These are phyloP conservation scores for Brienomyrus longianalis DNA, from an alignment of 2,113 vertebrate genomes.

Conservation along the genomic window DNA sequence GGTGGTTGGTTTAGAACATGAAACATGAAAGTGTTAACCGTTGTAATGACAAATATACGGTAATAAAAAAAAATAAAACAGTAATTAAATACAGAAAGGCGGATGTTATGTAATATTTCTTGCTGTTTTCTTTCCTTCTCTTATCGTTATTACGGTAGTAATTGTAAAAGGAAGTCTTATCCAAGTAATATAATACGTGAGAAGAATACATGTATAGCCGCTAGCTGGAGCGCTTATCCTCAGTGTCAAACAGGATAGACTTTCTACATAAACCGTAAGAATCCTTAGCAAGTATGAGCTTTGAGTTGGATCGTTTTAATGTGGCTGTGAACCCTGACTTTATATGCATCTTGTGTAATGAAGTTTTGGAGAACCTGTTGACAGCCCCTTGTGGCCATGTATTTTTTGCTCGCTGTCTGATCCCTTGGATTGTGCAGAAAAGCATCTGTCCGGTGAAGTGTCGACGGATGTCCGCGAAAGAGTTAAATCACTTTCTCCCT, in stretches of 20 bases:
- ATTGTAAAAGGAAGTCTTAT: slow-evolving; percentile 61
- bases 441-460: slow-evolving; percentile 64
- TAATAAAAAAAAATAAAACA: not conserved
- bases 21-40: not conserved
- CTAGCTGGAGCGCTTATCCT: slow-evolving; percentile 50
- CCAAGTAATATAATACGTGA: slow-evolving; percentile 68
- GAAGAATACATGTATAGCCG: slow-evolving; percentile 40
- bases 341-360: slow-evolving; percentile 88
- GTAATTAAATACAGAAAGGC: not conserved
- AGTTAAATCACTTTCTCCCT: slow-evolving; percentile 91
- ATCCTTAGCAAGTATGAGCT: slow-evolving; percentile 73
- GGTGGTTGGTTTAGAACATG: not conserved
- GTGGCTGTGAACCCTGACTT: slow-evolving; percentile 91
- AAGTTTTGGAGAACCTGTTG: slow-evolving; percentile 91
- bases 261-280: slow-evolving; percentile 43
- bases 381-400: slow-evolving; percentile 95
- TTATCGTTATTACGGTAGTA: slow-evolving; percentile 57
- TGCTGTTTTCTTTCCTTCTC: not conserved
- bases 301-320: slow-evolving; percentile 90
- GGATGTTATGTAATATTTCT: not conserved
- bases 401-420: slow-evolving; percentile 91
- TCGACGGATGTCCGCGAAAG: slow-evolving; percentile 81
- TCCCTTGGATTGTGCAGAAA: slow-evolving; percentile 91
- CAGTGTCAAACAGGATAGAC: slow-evolving; percentile 58
- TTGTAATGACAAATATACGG: not conserved